Percentiles rank a stretch among this genome's conserved stretches.
These are phyloP conservation scores for Dendrolimus pini DNA, from an alignment of 2,888 invertebrate genomes.

Conservation along the genomic window DNA sequence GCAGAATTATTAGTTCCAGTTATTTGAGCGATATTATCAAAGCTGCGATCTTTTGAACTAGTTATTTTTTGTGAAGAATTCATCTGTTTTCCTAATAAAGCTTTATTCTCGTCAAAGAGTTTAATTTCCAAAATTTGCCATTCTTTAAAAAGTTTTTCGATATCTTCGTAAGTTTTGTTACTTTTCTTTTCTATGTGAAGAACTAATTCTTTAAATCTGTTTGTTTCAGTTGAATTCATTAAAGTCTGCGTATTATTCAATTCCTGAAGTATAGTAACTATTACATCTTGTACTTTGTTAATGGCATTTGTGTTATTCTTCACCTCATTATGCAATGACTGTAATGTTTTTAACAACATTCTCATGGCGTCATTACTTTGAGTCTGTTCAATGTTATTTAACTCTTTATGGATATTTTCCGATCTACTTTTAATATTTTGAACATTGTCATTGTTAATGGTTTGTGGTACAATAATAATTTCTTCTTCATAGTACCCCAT, in stretches of 20 bases:
- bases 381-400: constrained; percentile 11
- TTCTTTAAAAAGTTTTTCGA: constrained; percentile 21
- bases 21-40: background rate
- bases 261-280: background rate
- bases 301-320: background rate
- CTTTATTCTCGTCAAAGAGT: constrained; percentile 15
- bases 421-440: background rate
- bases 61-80: background rate
- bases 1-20: background rate
- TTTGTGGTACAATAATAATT: background rate
- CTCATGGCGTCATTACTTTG: constrained; percentile 21
- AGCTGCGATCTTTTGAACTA: background rate
- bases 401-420: background rate
- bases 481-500: background rate
- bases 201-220: constrained; percentile 32
- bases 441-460: background rate
- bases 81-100: constrained; percentile 8
- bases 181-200: constrained; percentile 24
- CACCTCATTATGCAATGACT: background rate
- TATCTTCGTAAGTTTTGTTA: constrained; percentile 14
- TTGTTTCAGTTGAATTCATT: constrained; percentile 28
- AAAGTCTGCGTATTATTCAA: constrained; percentile 17
- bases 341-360: background rate
- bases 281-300: constrained; percentile 16
- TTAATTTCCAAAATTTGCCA: constrained; percentile 25